Conservation (phyloP, 2,888 invertebrate genomes). For the Mesorhabditis spiculigera region DNA sequence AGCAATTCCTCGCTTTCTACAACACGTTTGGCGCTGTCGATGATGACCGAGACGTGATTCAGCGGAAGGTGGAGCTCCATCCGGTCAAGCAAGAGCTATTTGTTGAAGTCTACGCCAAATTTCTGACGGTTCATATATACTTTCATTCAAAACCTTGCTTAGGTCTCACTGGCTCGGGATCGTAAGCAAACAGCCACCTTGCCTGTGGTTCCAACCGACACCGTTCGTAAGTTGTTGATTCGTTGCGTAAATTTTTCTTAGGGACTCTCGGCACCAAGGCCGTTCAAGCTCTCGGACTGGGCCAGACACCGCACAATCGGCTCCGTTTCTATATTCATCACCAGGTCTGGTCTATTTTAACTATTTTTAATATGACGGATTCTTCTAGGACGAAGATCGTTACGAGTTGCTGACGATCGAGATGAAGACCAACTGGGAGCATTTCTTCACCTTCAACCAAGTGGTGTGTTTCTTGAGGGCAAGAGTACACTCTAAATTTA, state of each 20-base stretch:
- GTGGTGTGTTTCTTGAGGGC: not conserved
- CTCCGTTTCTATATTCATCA: slow-evolving; percentile 33
- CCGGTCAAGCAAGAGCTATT: slow-evolving; percentile 21
- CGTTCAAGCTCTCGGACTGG: slow-evolving; percentile 26
- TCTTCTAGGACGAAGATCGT: not conserved
- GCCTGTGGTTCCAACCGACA: slow-evolving; percentile 24
- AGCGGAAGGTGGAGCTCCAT: slow-evolving; percentile 26
- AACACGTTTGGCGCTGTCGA: slow-evolving; percentile 30
- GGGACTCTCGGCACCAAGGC: slow-evolving; percentile 22
- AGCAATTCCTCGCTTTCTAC: slow-evolving; percentile 17
- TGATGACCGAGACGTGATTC: slow-evolving; percentile 39
- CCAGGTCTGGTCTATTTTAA: not conserved
- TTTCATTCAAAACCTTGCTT: slow-evolving; percentile 6
- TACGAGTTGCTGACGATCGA: not conserved
- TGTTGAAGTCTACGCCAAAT: slow-evolving; percentile 44
- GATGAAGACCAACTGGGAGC: not conserved
- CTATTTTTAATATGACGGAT: not conserved
- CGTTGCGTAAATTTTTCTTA: slow-evolving; percentile 12
- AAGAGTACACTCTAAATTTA: not conserved
- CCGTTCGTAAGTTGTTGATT: slow-evolving; percentile 25
- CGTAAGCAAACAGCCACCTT: slow-evolving; percentile 16
- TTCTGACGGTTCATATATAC: slow-evolving; percentile 31
- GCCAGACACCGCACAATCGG: slow-evolving; percentile 14
- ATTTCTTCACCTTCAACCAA: slow-evolving; percentile 4
- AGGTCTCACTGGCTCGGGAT: slow-evolving; percentile 31